A percentile compares a stretch with the other conserved stretches of the same genome.
Conservation (phyloP, 2,797 vertebrate species). For the Sarcophilus harrisii region DNA sequence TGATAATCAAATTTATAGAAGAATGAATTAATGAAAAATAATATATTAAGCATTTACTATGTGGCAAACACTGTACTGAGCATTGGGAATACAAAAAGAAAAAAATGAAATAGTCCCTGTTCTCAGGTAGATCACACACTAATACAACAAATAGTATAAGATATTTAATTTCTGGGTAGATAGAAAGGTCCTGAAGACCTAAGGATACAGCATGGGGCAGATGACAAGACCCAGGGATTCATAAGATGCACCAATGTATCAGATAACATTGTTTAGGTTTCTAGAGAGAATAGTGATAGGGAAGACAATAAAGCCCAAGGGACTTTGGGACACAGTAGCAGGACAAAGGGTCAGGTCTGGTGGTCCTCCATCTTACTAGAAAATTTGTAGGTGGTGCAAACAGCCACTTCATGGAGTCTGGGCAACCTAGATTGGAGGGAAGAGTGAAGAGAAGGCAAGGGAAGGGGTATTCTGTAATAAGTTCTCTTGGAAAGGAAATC, state of each 20-base stretch:
- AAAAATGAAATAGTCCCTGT: neutral
- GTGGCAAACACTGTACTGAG: neutral
- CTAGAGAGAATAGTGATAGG: neutral
- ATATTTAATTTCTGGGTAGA: neutral
- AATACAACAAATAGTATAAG: neutral
- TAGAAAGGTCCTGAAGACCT: neutral
- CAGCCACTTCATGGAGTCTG: neutral
- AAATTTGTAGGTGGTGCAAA: neutral
- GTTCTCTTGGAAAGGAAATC: neutral
- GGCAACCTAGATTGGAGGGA: neutral
- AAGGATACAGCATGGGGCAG: neutral
- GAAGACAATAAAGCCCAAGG: neutral
- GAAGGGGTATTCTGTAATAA: neutral
- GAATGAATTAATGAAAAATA: neutral
- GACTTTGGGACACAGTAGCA: neutral
- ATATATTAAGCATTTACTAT: neutral
- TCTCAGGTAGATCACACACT: neutral
- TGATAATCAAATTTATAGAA: neutral
- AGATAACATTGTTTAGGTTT: neutral
- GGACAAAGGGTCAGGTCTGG: neutral
- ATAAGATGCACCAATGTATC: neutral
- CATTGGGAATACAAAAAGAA: neutral
- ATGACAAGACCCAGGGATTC: neutral
- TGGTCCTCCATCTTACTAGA: neutral
- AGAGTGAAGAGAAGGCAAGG: neutral